A percentile compares a stretch with the other conserved stretches of the same genome.
Conservation (phyloP, 2,888 invertebrate species). For the Orgyia antiqua region DNA sequence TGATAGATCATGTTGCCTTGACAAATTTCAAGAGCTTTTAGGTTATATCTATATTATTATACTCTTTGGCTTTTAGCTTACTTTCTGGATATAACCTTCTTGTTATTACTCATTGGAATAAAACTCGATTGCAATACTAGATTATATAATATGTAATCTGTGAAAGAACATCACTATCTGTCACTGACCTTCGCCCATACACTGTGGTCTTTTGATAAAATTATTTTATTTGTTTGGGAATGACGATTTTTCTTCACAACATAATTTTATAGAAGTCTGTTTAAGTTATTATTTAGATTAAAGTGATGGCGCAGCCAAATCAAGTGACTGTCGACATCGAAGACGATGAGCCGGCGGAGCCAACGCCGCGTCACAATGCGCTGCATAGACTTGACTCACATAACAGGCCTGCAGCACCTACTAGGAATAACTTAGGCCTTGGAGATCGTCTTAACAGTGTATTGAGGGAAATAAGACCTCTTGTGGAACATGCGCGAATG, state of each 20-base stretch:
- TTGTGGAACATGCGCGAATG: constrained; percentile 80
- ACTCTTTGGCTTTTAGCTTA: no score
- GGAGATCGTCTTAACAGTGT: constrained; percentile 67
- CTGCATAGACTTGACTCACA: constrained; percentile 54
- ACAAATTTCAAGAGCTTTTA: no score
- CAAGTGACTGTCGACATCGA: constrained; percentile 67
- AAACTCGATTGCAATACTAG: no score
- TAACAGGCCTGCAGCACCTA: constrained; percentile 43
- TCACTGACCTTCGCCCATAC: constrained; percentile 30
- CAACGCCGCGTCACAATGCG: constrained; percentile 43
- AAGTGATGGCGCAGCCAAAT: constrained; percentile 59
- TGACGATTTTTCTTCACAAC: constrained; percentile 20
- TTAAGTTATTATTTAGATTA: constrained; percentile 21
- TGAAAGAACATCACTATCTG: no score
- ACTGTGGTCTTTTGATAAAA: constrained; percentile 6
- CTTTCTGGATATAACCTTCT: no score
- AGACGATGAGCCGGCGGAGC: constrained; percentile 48
- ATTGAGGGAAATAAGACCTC: constrained; percentile 81
- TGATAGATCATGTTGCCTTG: no score
- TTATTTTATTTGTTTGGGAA: constrained; percentile 31
- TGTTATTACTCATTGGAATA: no score
- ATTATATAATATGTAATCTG: no score
- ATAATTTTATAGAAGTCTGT: constrained; percentile 7
- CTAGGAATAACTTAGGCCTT: constrained; percentile 56
- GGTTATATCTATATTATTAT: no score